Evolutionary conservation across 2,797 vertebrate species (phyloP).

Genomic region (Smutsia gigantea): DNA sequence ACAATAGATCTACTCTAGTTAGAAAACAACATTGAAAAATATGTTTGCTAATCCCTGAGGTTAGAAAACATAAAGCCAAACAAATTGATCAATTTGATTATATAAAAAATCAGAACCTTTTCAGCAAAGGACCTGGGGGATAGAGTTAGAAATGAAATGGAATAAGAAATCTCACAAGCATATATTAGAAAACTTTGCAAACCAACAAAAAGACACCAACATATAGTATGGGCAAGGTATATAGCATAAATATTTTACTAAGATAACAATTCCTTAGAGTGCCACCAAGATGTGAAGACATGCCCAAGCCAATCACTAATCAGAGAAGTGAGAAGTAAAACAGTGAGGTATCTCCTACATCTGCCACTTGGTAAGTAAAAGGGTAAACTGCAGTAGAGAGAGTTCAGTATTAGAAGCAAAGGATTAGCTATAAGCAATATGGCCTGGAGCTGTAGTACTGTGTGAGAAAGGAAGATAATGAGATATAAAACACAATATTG

Average conservation of each 20-base stretch:
- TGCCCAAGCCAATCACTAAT: background rate
- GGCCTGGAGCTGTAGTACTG: background rate
- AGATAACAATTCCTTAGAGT: background rate
- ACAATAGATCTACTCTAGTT: background rate
- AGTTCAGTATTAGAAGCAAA: background rate
- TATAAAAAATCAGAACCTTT: background rate
- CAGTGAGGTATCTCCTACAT: background rate
- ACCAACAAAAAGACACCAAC: background rate
- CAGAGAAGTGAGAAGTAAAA: constrained; percentile 41
- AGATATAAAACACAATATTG: background rate
- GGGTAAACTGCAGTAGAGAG: background rate
- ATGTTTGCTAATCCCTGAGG: background rate
- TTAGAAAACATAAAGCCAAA: background rate
- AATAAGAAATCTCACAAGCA: background rate
- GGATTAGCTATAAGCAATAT: background rate
- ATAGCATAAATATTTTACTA: background rate
- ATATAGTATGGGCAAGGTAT: background rate
- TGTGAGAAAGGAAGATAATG: background rate
- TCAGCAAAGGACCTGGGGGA: background rate
- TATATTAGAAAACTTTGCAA: background rate
- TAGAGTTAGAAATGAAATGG: background rate
- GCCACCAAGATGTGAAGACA: background rate
- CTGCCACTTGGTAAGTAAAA: background rate
- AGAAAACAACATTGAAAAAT: background rate
- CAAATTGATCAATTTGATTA: background rate